Evolutionary conservation across 2,797 vertebrate species (phyloP), one percentile per base, ranked within the genome.

Genomic region (Hypotaenidia philippensis): DNA sequence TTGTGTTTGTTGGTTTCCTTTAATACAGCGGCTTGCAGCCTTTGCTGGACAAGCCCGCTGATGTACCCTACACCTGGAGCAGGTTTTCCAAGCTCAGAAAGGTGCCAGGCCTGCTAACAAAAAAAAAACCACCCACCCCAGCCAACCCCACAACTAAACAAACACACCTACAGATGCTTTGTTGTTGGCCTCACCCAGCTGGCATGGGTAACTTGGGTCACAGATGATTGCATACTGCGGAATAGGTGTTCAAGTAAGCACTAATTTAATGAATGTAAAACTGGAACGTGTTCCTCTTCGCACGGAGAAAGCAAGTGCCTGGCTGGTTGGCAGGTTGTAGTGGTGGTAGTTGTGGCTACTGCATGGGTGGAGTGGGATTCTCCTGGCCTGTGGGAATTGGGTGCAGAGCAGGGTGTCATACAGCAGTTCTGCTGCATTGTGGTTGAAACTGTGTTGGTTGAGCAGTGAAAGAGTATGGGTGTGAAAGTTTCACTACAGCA

Each of bases 341-440:
- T 11, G 23, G 40, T 9, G 11, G n/a, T 26, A 49, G 31, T 45
- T 81, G 31, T 26, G 65, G 6, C 2, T 3, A 12, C 4, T 6
- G 0, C 52, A 55, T 22, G 17, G 10, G 9, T 60, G 26, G 32
- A 41, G 31, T 4, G 10, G 71, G 11, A 7, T 75, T 57, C 55
- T 52, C 5, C 0, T 34, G 19, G 17, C 5, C 1, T 50, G 0
- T 77, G 19, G 38, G 40, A 21, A 20, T n/a, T 22, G 21, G 5
- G 21, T 61, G 38, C 5, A 23, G 41, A n/a, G 2, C 74, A 17
- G 14, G 4, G 19, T 11, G 22, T 38, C 25, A 1, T 31, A 16
- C 14, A n/a, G 41, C 6, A 5, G 26, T 64, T 81, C 25, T 40
- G 6, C 38, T 61, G 13, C 15, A n/a, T 25, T 55, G 27, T 31